These are phyloP conservation scores for Chrosomus eos DNA, from an alignment of 2,797 vertebrate genomes.

Conservation along the genomic window DNA sequence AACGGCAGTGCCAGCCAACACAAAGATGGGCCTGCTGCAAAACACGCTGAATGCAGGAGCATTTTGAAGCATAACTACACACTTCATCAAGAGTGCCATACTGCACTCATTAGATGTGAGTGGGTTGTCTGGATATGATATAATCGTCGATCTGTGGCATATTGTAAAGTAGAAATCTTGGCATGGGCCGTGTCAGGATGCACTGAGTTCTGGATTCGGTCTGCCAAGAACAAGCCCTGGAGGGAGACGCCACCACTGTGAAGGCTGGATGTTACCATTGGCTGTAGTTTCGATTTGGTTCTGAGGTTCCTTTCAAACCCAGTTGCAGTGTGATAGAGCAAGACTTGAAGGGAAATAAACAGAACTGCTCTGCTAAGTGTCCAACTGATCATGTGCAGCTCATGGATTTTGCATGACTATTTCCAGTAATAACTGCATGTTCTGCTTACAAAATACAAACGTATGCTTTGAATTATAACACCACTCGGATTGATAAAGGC, in stretches of 20 bases:
- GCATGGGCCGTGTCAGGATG: slow-evolving; percentile 24
- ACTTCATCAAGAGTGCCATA: slow-evolving; percentile 52
- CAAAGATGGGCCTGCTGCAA: slow-evolving; percentile 45
- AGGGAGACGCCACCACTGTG: slow-evolving; percentile 34
- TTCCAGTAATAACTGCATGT: slow-evolving; percentile 28
- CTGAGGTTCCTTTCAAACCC: slow-evolving; percentile 45
- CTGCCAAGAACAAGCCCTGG: slow-evolving; percentile 37
- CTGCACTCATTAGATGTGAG: neutral
- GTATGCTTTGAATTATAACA: neutral
- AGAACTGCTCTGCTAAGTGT: slow-evolving; percentile 41
- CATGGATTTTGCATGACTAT: slow-evolving; percentile 22
- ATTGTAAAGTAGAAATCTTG: slow-evolving; percentile 11
- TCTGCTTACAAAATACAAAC: slow-evolving; percentile 1
- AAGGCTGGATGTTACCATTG: slow-evolving; percentile 45
- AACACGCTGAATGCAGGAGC: neutral
- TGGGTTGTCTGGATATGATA: neutral
- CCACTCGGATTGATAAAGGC: neutral
- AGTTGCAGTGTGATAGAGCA: slow-evolving; percentile 42
- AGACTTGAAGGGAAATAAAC: slow-evolving; percentile 49
- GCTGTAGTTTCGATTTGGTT: slow-evolving; percentile 12
- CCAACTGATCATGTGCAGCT: slow-evolving; percentile 31
- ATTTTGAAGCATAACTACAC: slow-evolving; percentile 12
- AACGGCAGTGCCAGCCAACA: slow-evolving; percentile 59
- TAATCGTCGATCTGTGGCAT: slow-evolving; percentile 26
- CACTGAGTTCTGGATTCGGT: neutral